Evolutionary conservation across 1,140 invertebrate genomes (phyloP).

Genomic region (Lepidostoma basale): DNA sequence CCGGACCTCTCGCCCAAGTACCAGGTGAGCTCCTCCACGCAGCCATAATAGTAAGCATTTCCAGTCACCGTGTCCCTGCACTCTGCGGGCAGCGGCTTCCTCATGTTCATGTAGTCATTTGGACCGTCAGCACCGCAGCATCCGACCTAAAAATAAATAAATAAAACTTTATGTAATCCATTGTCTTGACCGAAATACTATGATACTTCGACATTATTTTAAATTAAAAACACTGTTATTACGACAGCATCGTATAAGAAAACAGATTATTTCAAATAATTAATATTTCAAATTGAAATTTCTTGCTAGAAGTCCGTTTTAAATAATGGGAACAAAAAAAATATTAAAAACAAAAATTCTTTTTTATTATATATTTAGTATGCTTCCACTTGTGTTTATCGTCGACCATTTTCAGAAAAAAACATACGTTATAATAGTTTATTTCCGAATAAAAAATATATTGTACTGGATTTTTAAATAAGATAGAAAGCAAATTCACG

Average conservation of each 20-base stretch:
- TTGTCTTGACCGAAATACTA: too few relatives aligned
- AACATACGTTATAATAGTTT: neutral
- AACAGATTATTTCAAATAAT: neutral
- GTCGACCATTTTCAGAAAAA: neutral
- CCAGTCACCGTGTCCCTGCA: conserved; percentile 87
- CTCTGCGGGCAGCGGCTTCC: conserved; percentile 78
- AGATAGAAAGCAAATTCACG: too few relatives aligned
- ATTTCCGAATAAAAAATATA: neutral
- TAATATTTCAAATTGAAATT: neutral
- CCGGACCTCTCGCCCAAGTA: conserved; percentile 81
- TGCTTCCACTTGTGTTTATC: too few relatives aligned
- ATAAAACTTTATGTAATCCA: neutral
- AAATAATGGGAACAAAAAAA: too few relatives aligned
- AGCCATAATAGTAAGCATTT: conserved; percentile 86
- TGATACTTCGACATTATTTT: too few relatives aligned
- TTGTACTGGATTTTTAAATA: too few relatives aligned
- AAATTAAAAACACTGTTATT: too few relatives aligned
- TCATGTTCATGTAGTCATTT: conserved; percentile 75
- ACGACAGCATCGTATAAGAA: too few relatives aligned
- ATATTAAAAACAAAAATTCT: too few relatives aligned
- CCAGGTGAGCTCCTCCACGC: conserved; percentile 84
- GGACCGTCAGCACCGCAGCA: conserved; percentile 86
- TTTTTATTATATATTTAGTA: too few relatives aligned
- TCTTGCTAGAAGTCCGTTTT: too few relatives aligned
- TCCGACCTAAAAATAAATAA: conserved; percentile 67